Evolutionary conservation across 1,140 invertebrate species (phyloP).

Genomic region (Philopotamus ludificatus): DNA sequence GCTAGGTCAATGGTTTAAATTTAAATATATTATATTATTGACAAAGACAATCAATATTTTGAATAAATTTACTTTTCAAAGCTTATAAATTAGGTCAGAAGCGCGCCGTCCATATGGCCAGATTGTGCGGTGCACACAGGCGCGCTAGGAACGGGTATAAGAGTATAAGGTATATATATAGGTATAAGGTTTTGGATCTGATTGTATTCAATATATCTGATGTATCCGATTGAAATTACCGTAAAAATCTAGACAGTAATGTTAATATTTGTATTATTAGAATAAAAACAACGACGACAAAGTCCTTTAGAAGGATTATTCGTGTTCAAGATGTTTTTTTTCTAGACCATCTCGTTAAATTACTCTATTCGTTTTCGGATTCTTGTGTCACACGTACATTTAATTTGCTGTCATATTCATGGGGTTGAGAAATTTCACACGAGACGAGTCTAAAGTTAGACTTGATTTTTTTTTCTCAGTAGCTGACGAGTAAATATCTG

Average conservation of each 20-base stretch:
- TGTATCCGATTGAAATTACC: not conserved
- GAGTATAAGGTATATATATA: too few relatives aligned
- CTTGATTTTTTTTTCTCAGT: not conserved
- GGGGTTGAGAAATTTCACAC: not conserved
- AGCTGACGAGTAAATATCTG: not conserved
- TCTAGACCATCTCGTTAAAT: not conserved
- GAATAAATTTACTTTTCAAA: too few relatives aligned
- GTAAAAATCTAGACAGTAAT: not conserved
- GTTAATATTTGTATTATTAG: not conserved
- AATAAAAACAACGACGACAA: not conserved
- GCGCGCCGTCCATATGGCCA: too few relatives aligned
- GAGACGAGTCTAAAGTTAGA: conserved; percentile 1
- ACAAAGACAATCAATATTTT: not conserved
- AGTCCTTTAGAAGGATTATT: too few relatives aligned
- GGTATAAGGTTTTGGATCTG: not conserved
- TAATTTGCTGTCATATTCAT: conserved; percentile 11
- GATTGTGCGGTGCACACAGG: too few relatives aligned
- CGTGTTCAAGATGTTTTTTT: not conserved
- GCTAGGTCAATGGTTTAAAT: too few relatives aligned
- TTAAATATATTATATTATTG: not conserved
- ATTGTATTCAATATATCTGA: not conserved
- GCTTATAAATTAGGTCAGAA: too few relatives aligned
- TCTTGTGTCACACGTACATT: not conserved
- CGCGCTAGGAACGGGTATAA: too few relatives aligned
- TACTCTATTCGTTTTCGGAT: not conserved